Evolutionary conservation across 2,797 vertebrate genomes (phyloP).

Genomic region (Melanotaenia nigrans): DNA sequence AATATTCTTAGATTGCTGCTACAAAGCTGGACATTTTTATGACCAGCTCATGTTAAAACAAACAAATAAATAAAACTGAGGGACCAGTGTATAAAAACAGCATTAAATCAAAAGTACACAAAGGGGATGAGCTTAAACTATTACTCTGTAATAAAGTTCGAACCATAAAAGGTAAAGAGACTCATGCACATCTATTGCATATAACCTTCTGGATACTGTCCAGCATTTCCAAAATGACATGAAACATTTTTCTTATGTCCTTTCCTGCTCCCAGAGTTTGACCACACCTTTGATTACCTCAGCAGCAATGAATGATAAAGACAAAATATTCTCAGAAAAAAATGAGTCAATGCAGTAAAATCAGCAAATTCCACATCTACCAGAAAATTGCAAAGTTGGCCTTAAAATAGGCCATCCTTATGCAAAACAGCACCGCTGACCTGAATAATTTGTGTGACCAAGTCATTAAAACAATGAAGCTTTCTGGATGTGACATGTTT

Average conservation of each 20-base stretch:
- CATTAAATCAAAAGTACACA: too few species aligned
- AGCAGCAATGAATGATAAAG: not conserved
- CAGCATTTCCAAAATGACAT: too few species aligned
- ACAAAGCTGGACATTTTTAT: not conserved
- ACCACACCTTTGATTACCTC: not conserved
- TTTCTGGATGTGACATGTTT: slow-evolving; percentile 43
- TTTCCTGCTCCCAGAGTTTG: not conserved
- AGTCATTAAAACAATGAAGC: slow-evolving; percentile 66
- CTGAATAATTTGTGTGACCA: slow-evolving; percentile 58
- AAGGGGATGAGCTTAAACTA: too few species aligned
- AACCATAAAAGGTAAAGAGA: too few species aligned
- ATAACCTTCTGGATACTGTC: too few species aligned
- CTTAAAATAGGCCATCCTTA: slow-evolving; percentile 59
- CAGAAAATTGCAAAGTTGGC: slow-evolving; percentile 24
- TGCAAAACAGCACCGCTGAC: slow-evolving; percentile 57
- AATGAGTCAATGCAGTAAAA: slow-evolving; percentile 26
- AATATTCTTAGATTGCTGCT: not conserved
- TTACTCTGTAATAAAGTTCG: too few species aligned
- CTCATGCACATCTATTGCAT: too few species aligned
- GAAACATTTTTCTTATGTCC: too few species aligned
- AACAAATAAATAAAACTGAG: not conserved
- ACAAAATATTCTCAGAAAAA: not conserved
- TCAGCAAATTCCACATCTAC: slow-evolving; percentile 20
- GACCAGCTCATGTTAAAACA: not conserved
- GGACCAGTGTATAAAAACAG: too few species aligned